phyloP scores from a whole-genome alignment of 2,113 vertebrate species.

The Datnioides undecimradiatus region DNA sequence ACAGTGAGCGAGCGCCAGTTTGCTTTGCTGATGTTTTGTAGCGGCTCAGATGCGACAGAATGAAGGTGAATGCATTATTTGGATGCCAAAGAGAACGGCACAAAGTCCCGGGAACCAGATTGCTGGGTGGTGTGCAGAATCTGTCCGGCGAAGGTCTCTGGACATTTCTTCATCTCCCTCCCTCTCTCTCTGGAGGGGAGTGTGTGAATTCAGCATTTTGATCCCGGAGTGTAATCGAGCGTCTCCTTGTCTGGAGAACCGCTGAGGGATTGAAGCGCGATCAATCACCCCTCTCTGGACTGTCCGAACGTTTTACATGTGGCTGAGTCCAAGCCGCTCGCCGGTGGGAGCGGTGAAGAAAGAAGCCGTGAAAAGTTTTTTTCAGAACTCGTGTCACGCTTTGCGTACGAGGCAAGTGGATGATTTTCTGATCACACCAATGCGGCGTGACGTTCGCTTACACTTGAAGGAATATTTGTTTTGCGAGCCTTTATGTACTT shows the following conservation, averaged over 20 bases:
- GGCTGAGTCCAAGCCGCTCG: constrained; percentile 57
- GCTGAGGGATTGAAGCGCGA: constrained; percentile 68
- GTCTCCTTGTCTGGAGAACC: constrained; percentile 74
- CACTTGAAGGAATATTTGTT: constrained; percentile 39
- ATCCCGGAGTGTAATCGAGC: constrained; percentile 77
- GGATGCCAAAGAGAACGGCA: constrained; percentile 29
- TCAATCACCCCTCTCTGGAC: constrained; percentile 76
- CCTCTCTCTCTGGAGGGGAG: constrained; percentile 25
- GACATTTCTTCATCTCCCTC: constrained; percentile 26
- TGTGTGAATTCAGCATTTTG: constrained; percentile 77
- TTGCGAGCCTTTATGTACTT: constrained; percentile 5
- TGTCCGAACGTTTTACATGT: constrained; percentile 68
- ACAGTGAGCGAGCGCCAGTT: background rate
- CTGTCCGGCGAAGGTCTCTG: constrained; percentile 44
- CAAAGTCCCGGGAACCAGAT: constrained; percentile 20
- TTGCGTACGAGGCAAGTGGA: constrained; percentile 36
- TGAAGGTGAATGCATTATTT: constrained; percentile 21
- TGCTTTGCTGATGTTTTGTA: constrained; percentile 23
- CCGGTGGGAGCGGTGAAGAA: constrained; percentile 24
- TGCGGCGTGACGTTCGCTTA: constrained; percentile 2
- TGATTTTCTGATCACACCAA: constrained; percentile 59
- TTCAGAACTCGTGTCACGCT: constrained; percentile 15
- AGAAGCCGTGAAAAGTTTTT: constrained; percentile 49
- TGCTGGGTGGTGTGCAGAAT: constrained; percentile 34
- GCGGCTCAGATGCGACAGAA: background rate